Conservation (phyloP, 2,888 invertebrate genomes). For the Cactoblastis cactorum region DNA sequence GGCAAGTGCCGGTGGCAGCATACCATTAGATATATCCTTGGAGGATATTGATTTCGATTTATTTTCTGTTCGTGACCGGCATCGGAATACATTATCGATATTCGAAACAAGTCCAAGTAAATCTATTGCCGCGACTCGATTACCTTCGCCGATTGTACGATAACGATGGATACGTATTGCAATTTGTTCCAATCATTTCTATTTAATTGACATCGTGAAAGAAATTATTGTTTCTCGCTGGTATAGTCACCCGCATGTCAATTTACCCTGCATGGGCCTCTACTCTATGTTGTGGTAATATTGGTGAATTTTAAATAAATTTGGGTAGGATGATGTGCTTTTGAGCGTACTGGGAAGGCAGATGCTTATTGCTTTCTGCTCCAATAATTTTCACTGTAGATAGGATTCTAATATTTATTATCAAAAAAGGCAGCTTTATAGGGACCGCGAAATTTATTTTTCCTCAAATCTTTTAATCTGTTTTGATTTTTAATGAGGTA, state of each 20-base stretch:
- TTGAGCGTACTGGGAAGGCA: no score
- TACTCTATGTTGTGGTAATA: no score
- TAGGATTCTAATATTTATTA: background rate
- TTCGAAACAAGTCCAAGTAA: conserved; percentile 42
- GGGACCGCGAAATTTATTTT: no score
- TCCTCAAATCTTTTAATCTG: no score
- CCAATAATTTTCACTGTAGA: background rate
- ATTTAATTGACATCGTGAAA: conserved; percentile 12
- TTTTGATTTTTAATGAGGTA: no score
- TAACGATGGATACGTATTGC: conserved; percentile 29
- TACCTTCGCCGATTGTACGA: conserved; percentile 32
- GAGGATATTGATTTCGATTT: conserved; percentile 70
- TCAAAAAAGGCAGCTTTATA: background rate
- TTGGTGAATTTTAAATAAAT: no score
- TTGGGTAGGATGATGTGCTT: no score
- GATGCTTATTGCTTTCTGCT: background rate
- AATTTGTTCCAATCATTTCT: conserved; percentile 10
- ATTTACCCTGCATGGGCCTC: no score
- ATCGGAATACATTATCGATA: conserved; percentile 57
- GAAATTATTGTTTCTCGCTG: conserved; percentile 11
- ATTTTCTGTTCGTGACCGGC: conserved; percentile 65
- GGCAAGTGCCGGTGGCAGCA: conserved; percentile 36
- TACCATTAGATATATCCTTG: conserved; percentile 58
- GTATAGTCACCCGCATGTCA: no score
- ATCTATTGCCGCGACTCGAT: conserved; percentile 24